Percentiles rank a stretch among this genome's conserved stretches.
These are phyloP conservation scores for Aramus guarauna DNA, from an alignment of 2,113 vertebrate genomes.

Conservation along the genomic window DNA sequence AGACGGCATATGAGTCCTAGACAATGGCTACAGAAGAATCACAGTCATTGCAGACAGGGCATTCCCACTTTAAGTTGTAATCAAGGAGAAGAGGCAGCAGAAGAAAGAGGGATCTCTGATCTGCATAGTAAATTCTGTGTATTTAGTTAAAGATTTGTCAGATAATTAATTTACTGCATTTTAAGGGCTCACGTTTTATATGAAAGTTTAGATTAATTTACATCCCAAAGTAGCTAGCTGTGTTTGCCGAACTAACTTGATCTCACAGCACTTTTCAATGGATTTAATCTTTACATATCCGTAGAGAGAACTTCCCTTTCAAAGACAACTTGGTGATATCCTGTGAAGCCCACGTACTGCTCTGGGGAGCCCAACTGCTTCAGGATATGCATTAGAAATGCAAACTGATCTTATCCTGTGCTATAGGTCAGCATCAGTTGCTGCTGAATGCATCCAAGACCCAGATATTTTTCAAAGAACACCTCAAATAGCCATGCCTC, in stretches of 20 bases:
- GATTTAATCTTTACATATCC: background rate
- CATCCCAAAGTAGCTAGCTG: background rate
- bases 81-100: background rate
- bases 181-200: background rate
- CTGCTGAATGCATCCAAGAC: constrained; percentile 40
- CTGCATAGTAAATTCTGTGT: background rate
- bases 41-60: background rate
- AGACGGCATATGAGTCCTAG: background rate
- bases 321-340: background rate
- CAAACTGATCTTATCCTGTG: constrained; percentile 31
- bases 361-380: constrained; percentile 2
- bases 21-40: background rate
- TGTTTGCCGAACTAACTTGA: background rate
- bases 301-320: background rate
- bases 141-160: background rate
- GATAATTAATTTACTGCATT: background rate
- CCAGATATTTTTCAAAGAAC: background rate
- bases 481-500: background rate
- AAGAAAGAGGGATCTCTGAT: background rate
- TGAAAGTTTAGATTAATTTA: background rate
- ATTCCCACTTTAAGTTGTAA: background rate
- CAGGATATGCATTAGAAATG: constrained; percentile 10
- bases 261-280: background rate
- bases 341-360: background rate
- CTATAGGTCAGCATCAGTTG: constrained; percentile 55